phyloP scores from a whole-genome alignment of 2,797 vertebrate species.

The Enoplosus armatus region DNA sequence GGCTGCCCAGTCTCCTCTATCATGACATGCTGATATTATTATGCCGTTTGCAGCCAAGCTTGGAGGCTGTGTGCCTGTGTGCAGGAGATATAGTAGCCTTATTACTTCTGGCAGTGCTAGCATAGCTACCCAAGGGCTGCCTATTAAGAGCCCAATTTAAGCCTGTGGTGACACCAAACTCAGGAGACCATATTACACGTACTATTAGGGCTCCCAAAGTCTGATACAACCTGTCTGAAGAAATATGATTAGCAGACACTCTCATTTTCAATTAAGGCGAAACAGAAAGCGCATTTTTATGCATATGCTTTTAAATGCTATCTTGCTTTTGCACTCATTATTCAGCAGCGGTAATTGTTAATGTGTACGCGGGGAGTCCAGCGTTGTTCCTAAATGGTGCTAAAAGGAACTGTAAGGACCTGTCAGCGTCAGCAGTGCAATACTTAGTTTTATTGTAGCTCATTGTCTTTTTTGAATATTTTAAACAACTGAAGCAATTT shows the following conservation, averaged over 20 bases:
- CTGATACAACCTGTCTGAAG: neutral
- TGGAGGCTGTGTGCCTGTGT: constrained; percentile 41
- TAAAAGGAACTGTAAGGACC: constrained; percentile 15
- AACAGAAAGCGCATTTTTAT: constrained; percentile 24
- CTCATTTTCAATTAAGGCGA: constrained; percentile 47
- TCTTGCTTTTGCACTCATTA: constrained; percentile 25
- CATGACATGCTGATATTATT: constrained; percentile 66
- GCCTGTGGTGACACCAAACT: constrained; percentile 70
- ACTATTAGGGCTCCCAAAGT: constrained; percentile 36
- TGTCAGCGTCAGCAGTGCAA: constrained; percentile 7
- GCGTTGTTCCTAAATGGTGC: constrained; percentile 30
- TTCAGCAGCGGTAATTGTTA: constrained; percentile 18
- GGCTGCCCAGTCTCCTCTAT: constrained; percentile 36
- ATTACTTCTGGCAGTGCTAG: constrained; percentile 67
- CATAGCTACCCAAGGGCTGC: constrained; percentile 51
- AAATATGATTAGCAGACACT: constrained; percentile 49
- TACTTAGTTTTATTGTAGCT: constrained; percentile 19
- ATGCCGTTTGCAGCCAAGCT: constrained; percentile 52
- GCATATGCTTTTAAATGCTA: constrained; percentile 33
- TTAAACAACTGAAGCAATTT: constrained; percentile 13
- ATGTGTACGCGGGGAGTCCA: constrained; percentile 39
- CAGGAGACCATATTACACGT: constrained; percentile 35
- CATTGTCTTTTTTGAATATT: constrained; percentile 24
- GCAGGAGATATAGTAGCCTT: constrained; percentile 67
- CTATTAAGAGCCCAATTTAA: constrained; percentile 70